Conservation (phyloP, 2,797 vertebrate genomes). For the Gambelia wislizenii region DNA sequence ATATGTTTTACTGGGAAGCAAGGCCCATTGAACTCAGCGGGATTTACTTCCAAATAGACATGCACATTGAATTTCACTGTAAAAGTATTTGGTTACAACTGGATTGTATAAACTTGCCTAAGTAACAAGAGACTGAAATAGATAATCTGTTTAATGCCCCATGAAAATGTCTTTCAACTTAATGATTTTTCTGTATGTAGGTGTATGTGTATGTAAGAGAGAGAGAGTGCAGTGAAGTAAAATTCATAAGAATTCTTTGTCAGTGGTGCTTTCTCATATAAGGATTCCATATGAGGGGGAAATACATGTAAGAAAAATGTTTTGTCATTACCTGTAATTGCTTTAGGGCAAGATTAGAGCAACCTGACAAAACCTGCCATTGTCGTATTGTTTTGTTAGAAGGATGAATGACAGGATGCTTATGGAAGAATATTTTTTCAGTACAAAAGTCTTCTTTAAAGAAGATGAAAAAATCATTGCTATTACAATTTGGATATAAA, state of each 20-base stretch:
- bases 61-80: neutral
- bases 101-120: neutral
- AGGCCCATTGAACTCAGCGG: neutral
- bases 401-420: neutral
- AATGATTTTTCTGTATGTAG: neutral
- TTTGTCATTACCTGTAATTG: neutral
- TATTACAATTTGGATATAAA: neutral
- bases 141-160: neutral
- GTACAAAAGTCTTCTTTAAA: slow-evolving; percentile 20
- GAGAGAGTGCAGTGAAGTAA: neutral
- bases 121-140: neutral
- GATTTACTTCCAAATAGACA: neutral
- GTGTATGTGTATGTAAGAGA: neutral
- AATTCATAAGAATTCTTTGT: neutral
- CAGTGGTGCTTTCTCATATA: neutral
- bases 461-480: slow-evolving; percentile 19
- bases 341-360: slow-evolving; percentile 1
- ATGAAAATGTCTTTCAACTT: neutral
- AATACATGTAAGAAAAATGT: slow-evolving; percentile 8
- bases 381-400: neutral
- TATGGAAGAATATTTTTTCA: slow-evolving; percentile 20
- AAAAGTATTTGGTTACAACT: neutral
- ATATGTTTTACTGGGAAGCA: neutral
- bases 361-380: neutral
- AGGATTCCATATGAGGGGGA: neutral